A percentile compares a stretch with the other conserved stretches of the same genome.
Evolutionary conservation across 2,888 invertebrate genomes (phyloP).

Genomic region (Aporophyla lueneburgensis): DNA sequence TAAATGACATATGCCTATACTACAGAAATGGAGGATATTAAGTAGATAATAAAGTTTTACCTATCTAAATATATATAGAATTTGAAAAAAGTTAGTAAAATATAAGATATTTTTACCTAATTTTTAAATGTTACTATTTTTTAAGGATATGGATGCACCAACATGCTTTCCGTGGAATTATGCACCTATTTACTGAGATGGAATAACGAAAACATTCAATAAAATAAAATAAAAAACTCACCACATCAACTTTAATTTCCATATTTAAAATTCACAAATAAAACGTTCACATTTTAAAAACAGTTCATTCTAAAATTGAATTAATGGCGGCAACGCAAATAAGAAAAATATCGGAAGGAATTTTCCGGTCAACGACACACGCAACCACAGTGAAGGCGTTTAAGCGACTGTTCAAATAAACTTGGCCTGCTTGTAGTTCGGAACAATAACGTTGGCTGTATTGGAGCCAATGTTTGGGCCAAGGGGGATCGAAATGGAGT

Average conservation of each 20-base stretch:
- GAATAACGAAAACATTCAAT: neutral
- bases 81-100: too few species aligned
- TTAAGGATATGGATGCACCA: neutral
- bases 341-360: constrained; percentile 66
- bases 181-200: neutral
- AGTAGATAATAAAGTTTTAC: too few species aligned
- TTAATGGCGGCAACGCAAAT: constrained; percentile 62
- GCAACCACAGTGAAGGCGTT: constrained; percentile 72
- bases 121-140: too few species aligned
- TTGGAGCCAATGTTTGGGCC: constrained; percentile 56
- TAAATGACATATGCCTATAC: neutral
- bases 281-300: constrained; percentile 54
- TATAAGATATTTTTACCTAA: too few species aligned
- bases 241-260: constrained; percentile 87
- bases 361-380: constrained; percentile 71
- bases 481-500: constrained; percentile 23
- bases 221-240: constrained; percentile 68
- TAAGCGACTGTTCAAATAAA: constrained; percentile 74
- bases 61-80: too few species aligned
- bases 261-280: constrained; percentile 68
- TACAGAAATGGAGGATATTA: neutral
- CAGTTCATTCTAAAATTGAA: constrained; percentile 26
- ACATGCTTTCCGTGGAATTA: neutral
- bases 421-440: constrained; percentile 57
- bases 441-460: constrained; percentile 53